These are phyloP conservation scores for Syngnathus floridae DNA, from an alignment of 2,113 vertebrate species.

Conservation along the genomic window DNA sequence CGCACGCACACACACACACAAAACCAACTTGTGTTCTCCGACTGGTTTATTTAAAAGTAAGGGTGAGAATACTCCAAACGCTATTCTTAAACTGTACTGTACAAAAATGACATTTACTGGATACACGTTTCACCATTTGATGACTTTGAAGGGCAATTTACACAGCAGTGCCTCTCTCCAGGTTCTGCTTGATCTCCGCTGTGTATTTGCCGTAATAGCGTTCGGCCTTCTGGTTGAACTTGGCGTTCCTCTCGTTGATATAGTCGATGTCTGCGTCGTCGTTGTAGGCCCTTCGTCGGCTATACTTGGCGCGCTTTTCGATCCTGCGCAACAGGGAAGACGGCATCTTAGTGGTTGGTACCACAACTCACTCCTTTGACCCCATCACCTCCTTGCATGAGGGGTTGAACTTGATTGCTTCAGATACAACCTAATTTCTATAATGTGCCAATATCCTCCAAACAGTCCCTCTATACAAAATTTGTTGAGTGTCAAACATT, in stretches of 20 bases:
- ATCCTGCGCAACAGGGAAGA: constrained; percentile 74
- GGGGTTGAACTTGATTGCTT: not conserved
- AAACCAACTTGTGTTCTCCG: constrained; percentile 20
- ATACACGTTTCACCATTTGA: not conserved
- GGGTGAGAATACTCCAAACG: constrained; percentile 1
- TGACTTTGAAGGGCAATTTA: constrained; percentile 46
- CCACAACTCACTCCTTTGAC: constrained; percentile 1
- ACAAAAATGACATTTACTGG: constrained; percentile 16
- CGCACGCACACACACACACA: constrained; percentile 25
- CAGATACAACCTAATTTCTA: not conserved
- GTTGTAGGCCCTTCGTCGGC: constrained; percentile 87
- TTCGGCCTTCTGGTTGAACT: constrained; percentile 98
- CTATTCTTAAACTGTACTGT: constrained; percentile 25
- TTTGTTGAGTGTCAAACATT: not conserved
- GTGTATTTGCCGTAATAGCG: constrained; percentile 98
- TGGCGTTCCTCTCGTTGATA: constrained; percentile 96
- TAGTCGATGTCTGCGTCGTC: constrained; percentile 94
- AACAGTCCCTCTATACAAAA: constrained; percentile 1
- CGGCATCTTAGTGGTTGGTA: constrained; percentile 15
- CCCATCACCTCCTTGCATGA: constrained; percentile 3
- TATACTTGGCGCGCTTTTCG: constrained; percentile 91
- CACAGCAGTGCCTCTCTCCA: constrained; percentile 94
- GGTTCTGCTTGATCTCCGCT: constrained; percentile 93
- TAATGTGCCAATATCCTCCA: not conserved
- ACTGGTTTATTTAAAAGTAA: constrained; percentile 50